phyloP scores from a whole-genome alignment of 2,888 invertebrate genomes.

The Ectemnius lituratus region DNA sequence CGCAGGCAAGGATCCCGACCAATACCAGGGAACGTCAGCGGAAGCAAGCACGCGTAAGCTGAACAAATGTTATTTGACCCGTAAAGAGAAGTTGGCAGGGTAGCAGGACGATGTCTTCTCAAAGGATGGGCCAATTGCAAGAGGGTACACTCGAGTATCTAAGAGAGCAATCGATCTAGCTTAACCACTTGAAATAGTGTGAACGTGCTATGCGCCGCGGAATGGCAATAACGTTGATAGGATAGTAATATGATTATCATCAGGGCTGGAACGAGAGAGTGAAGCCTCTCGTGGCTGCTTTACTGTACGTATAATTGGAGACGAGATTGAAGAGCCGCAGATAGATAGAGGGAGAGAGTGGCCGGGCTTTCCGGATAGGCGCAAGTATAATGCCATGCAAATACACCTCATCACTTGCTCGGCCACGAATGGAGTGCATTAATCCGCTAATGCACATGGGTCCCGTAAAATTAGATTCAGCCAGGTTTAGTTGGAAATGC shows the following conservation, averaged over 20 bases:
- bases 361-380: slow-evolving; percentile 18
- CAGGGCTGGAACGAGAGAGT: slow-evolving; percentile 61
- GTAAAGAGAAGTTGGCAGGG: slow-evolving; percentile 30
- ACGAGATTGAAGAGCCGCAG: slow-evolving; percentile 64
- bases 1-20: slow-evolving; percentile 6
- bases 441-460: slow-evolving; percentile 75
- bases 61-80: slow-evolving; percentile 28
- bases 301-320: slow-evolving; percentile 71
- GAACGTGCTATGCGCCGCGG: slow-evolving; percentile 66
- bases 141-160: slow-evolving; percentile 58
- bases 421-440: slow-evolving; percentile 73
- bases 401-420: slow-evolving; percentile 73
- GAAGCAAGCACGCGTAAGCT: slow-evolving; percentile 2
- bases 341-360: slow-evolving; percentile 17
- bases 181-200: slow-evolving; percentile 69
- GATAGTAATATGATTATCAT: slow-evolving; percentile 76
- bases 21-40: not conserved
- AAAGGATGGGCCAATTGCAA: slow-evolving; percentile 44
- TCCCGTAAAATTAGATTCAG: slow-evolving; percentile 73
- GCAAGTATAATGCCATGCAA: slow-evolving; percentile 74
- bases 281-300: too few species aligned
- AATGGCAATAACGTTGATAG: slow-evolving; percentile 76
- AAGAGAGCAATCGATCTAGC: slow-evolving; percentile 60
- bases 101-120: slow-evolving; percentile 27
- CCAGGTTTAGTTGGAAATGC: slow-evolving; percentile 69